These are phyloP conservation scores for Thaumatotibia leucotreta DNA, from an alignment of 1,140 invertebrate species.

Conservation along the genomic window DNA sequence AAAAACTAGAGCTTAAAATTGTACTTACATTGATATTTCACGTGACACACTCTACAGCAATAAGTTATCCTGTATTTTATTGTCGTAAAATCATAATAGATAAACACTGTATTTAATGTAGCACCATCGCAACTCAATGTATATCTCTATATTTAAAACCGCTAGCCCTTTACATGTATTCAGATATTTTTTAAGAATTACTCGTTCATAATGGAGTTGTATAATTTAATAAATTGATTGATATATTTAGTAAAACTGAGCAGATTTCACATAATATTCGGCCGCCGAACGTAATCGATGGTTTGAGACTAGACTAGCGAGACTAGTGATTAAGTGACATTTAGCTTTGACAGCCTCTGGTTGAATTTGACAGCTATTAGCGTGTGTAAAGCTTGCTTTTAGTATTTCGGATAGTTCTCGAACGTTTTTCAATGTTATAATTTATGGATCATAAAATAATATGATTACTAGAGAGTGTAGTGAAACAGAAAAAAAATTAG, in stretches of 20 bases:
- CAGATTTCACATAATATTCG: neutral
- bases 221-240: neutral
- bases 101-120: neutral
- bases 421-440: neutral
- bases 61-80: neutral
- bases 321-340: neutral
- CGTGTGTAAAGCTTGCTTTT: neutral
- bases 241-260: neutral
- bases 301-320: neutral
- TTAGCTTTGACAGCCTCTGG: neutral
- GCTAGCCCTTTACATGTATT: neutral
- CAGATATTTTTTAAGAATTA: no score
- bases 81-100: neutral
- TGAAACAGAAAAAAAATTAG: neutral
- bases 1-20: neutral
- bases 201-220: no score
- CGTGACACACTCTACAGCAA: neutral
- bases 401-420: neutral
- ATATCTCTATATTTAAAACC: neutral
- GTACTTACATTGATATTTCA: neutral
- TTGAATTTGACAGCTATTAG: neutral
- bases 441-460: no score
- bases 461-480: neutral
- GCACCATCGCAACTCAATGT: neutral
- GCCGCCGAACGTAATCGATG: neutral